Conservation (phyloP, 1,140 invertebrate species). For the Diploscapter pachys region DNA sequence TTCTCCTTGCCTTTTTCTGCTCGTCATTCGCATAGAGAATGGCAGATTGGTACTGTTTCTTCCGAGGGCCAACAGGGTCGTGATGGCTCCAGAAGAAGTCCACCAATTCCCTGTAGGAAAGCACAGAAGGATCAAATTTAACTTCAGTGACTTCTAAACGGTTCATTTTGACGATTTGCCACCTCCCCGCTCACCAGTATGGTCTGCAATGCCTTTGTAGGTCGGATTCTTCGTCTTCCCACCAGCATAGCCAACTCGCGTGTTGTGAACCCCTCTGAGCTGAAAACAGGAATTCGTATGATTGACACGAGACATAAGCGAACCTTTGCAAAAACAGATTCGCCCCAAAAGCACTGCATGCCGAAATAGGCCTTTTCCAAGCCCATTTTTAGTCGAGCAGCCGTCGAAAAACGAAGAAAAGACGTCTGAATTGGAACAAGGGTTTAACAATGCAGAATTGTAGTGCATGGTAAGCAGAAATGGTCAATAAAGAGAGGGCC, state of each 20-base stretch:
- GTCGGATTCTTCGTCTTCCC: constrained; percentile 76
- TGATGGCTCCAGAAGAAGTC: constrained; percentile 87
- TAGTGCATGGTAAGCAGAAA: too few relatives aligned
- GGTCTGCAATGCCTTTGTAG: constrained; percentile 69
- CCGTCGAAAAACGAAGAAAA: too few relatives aligned
- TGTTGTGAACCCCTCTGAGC: constrained; percentile 73
- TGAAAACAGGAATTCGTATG: constrained; percentile 1
- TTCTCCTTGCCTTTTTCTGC: constrained; percentile 67
- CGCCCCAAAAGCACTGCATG: constrained; percentile 95
- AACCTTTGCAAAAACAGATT: constrained; percentile 80
- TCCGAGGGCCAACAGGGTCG: constrained; percentile 76
- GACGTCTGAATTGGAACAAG: too few relatives aligned
- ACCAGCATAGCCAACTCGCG: constrained; percentile 89
- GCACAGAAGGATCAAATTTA: constrained; percentile 77
- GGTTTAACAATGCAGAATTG: too few relatives aligned
- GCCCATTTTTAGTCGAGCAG: not conserved
- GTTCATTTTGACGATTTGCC: constrained; percentile 11
- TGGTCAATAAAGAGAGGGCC: too few relatives aligned
- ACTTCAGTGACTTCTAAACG: constrained; percentile 79
- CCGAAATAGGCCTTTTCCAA: constrained; percentile 74
- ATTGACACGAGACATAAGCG: constrained; percentile 39
- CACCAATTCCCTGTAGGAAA: constrained; percentile 74
- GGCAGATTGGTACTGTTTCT: constrained; percentile 84
- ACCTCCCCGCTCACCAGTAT: constrained; percentile 70
- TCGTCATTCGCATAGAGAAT: constrained; percentile 86